Base-by-base conservation (phyloP, 2,797 vertebrate genomes). In the Oryzias dopingdopingensis region DNA sequence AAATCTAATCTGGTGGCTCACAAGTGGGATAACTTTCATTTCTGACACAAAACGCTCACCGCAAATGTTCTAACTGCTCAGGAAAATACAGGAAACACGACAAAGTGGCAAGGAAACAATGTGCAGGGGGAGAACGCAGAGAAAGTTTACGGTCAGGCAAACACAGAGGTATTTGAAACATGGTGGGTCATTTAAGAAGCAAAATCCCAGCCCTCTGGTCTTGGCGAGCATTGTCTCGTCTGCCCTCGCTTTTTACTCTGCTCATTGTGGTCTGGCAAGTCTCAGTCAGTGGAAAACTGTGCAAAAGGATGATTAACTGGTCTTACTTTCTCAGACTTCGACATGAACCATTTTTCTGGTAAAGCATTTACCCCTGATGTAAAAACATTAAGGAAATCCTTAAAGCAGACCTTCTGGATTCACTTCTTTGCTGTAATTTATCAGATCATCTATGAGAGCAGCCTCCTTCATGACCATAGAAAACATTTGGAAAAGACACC, bases 181-280 rank as follows among this genome's bases (percentile, higher is more conserved):
- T 52, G 68, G 4, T 3, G 37, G 49, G 46, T 53, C 51, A 59
- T 44, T 42, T 17, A 70, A 32, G 50, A 55, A 61, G 56, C 18
- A 47, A 69, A 70, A 62, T 64, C 59, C 37, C 54, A 52, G 56
- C 6, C 44, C 14, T 44, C 48, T 17, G n/a, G 16, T 48, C 45
- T 55, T 62, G 49, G 69, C 71, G 72, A 49, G 65, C 24, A 5
- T 0, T 14, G 18, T 60, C 42, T 32, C 18, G 8, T 52, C 32
- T 32, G 32, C 29, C 60, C 43, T 17, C 55, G 62, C 44, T 49
- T 71, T 81, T 76, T 42, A 53, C 54, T 76, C 41, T 42, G 24
- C 42, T 76, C 13, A 49, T 50, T 69, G 41, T 69, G 75, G 71
- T 70, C 56, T 77, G 69, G 69, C 59, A 76, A 56, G 62, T 65